Percentiles rank a stretch among this genome's conserved stretches.
Evolutionary conservation across 2,888 invertebrate genomes (phyloP).

Genomic region (Tetrapedia diversipes): DNA sequence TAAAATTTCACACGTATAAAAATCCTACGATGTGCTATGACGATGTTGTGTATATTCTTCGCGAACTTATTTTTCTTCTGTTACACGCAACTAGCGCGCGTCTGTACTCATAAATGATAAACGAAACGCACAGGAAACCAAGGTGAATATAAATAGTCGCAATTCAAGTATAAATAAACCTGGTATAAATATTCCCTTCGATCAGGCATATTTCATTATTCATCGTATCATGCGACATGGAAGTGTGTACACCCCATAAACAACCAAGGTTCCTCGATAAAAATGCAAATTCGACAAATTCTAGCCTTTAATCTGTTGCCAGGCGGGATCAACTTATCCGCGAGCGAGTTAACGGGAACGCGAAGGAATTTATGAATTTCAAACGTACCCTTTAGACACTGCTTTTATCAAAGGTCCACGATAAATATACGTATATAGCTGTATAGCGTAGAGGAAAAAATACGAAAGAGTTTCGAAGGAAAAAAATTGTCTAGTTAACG

Average conservation of each 20-base stretch:
- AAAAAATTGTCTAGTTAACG: too few relatives aligned
- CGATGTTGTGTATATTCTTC: too few relatives aligned
- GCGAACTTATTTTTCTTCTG: too few relatives aligned
- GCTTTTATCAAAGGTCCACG: too few relatives aligned
- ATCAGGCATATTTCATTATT: slow-evolving; percentile 15
- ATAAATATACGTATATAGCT: neutral
- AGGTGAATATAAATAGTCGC: slow-evolving; percentile 23
- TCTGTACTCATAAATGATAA: slow-evolving; percentile 10
- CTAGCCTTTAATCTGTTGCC: neutral
- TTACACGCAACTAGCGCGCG: neutral
- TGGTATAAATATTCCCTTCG: neutral
- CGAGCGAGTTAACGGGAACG: neutral
- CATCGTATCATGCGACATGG: slow-evolving; percentile 10
- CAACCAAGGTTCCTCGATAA: neutral
- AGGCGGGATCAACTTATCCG: neutral
- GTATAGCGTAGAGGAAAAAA: neutral
- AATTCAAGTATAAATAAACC: slow-evolving; percentile 37
- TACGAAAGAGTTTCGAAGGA: too few relatives aligned
- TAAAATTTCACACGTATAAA: too few relatives aligned
- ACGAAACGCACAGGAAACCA: slow-evolving; percentile 14
- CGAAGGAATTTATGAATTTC: slow-evolving; percentile 23
- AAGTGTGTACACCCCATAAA: neutral
- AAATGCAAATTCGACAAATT: slow-evolving; percentile 18
- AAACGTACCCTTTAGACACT: neutral
- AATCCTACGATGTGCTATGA: too few relatives aligned